Conservation (phyloP, 53 echinoderm and acorn worm genomes). For the Henricia sp. region DNA sequence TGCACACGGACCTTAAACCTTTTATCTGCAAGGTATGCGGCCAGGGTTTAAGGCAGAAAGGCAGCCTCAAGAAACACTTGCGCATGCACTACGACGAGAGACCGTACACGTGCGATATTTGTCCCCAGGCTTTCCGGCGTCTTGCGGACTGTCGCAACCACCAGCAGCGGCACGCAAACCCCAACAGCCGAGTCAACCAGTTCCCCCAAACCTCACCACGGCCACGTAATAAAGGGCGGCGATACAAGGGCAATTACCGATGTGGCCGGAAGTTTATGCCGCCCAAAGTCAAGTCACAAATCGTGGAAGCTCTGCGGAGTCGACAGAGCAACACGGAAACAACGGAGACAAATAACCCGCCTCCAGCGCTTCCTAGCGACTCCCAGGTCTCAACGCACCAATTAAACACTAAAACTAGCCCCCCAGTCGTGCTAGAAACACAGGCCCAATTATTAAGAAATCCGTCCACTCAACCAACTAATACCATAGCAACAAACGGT, state of each 20-base stretch:
- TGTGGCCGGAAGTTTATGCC: neutral
- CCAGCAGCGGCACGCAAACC: conserved; percentile 1
- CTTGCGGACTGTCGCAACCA: neutral
- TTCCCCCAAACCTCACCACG: neutral
- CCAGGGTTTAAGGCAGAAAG: neutral
- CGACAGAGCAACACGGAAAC: neutral
- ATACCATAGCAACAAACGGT: too few species aligned
- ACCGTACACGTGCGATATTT: conserved; percentile 9
- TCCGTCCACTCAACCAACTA: too few species aligned
- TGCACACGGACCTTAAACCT: conserved; percentile 20
- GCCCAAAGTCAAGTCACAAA: neutral
- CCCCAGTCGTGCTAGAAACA: too few species aligned
- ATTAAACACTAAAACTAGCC: too few species aligned
- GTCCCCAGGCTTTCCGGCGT: neutral
- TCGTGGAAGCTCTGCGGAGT: neutral
- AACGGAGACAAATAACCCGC: neutral
- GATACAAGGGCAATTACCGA: neutral
- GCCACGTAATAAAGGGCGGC: neutral
- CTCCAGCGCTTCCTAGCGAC: neutral
- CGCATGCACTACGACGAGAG: conserved; percentile 1
- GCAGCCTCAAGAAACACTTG: neutral
- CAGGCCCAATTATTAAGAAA: too few species aligned
- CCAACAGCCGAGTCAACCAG: conserved; percentile 31
- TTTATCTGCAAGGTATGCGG: conserved; percentile 6
- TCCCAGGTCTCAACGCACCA: too few species aligned